Base-by-base conservation (phyloP, 2,113 vertebrate genomes). In the Montifringilla adamsi region DNA sequence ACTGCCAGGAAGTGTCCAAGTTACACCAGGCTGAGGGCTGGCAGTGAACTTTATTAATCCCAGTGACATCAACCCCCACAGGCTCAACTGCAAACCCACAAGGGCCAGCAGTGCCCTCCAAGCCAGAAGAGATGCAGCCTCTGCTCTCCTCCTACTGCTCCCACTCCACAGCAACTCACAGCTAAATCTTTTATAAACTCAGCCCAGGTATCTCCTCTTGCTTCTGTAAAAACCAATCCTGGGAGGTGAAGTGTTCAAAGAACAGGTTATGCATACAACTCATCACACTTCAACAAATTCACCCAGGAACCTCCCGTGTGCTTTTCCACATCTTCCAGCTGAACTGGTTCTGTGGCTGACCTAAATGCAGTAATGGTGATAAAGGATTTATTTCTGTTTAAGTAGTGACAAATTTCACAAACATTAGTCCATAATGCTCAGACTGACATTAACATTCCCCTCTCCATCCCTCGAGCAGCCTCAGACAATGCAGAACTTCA, bases 381-480 rank as follows among this genome's bases (percentile, higher is more conserved):
- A 84, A 55, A 92, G 59, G 85, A 75, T 87, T 88, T 59, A 82
- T 95, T 96, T 90, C 83, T 69, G 72, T 84, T 92, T 67, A 52
- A 95, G 84, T 63, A 95, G 66, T 11, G 35, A 87, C 85, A 66
- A 73, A 86, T 94, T 74, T 53, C 64, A 89, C 69, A 84, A 83
- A 44, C 86, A 69, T 59, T 4, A 83, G 70, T 7, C 37, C 49
- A 18, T 26, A 39, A n/a, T 41, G 39, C 66, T 52, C 41, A 89
- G 83, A 43, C 83, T 85, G 86, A 37, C 63, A 85, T 55, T 27
- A 52, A 70, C 8, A 69, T 35, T 35, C 30, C 13, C 43, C 66
- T 63, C 64, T 43, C 46, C 52, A 6, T 8, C 59, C 91, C 68
- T 69, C 0, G 0, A 83, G 91, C 67, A 92, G 86, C 80, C 37